Evolutionary conservation across 2,888 invertebrate species (phyloP), one percentile per base, ranked within the genome.

Genomic region (Blera fallax): DNA sequence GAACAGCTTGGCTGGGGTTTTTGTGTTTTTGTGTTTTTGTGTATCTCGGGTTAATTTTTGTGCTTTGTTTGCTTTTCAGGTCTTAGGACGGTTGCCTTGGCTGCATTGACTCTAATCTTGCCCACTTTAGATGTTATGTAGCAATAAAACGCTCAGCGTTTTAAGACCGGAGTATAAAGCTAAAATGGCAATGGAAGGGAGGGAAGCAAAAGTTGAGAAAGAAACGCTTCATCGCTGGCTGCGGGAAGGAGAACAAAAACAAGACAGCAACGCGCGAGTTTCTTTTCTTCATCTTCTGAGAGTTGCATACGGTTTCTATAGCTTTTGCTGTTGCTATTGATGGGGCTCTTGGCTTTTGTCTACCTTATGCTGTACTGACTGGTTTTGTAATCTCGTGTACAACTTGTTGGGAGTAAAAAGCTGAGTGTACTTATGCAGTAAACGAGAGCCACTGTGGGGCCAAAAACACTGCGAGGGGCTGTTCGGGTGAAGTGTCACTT

Each of bases 371-470:
- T 70, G 48, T 64, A 50, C 48, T 50, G 34, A 69, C 69, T 58
- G 64, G 70, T 77, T 77, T 65, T 78, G 52, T 83, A 67, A 60
- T 72, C 65, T 67, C 65, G 72, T 78, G 77, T 52, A 69, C 37
- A 69, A 70, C 32, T 69, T 40, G 56, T 48, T 48, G 3, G 34
- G 16, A 45, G 6, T 8, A n/a, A 32, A 21, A 40, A 73, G 16
- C n/a, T 3, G 21, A 65, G 45, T 72, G 54, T 32, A 56, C 16
- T 56, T 40, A 16, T n/a, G 2, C 11, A 16, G 34, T 54, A 14
- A 8, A 8, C 11, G 11, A 8, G 2, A n/a, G 10, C 34, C 24
- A 29, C 77, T 72, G 77, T 78, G 82, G 77, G 43, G 14, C 29
- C 72, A 8, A 50, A 16, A 6, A 43, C n/a, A n/a, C n/a, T n/a